These are phyloP conservation scores for Nasua narica DNA, from an alignment of 2,797 vertebrate genomes.

Conservation along the genomic window DNA sequence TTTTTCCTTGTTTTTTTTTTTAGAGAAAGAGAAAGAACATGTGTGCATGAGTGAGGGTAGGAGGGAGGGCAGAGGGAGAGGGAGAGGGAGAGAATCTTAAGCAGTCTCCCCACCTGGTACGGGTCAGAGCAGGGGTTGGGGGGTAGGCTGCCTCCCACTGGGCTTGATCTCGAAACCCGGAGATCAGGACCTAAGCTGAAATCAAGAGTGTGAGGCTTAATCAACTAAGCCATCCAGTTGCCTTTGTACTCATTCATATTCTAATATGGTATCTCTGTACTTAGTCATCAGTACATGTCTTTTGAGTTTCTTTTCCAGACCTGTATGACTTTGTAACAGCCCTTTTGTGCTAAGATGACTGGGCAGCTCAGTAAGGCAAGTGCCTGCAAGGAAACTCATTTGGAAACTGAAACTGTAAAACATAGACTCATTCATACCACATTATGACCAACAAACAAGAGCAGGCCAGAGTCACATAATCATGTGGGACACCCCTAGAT, in stretches of 20 bases:
- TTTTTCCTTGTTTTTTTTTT: background rate
- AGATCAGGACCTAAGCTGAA: background rate
- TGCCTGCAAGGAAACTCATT: background rate
- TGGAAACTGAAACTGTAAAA: slow-evolving; percentile 49
- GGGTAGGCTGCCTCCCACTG: too few species aligned
- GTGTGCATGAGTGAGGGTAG: background rate
- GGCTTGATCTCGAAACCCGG: background rate
- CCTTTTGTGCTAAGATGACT: background rate
- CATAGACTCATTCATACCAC: background rate
- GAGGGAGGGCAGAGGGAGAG: background rate
- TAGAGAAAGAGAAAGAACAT: background rate
- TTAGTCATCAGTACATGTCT: background rate
- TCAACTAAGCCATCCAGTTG: background rate
- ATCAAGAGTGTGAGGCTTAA: background rate
- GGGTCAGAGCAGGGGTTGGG: too few species aligned
- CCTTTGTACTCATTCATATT: background rate
- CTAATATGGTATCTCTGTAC: background rate
- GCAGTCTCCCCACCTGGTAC: background rate
- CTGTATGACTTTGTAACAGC: background rate
- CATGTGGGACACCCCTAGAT: background rate
- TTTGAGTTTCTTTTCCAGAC: background rate
- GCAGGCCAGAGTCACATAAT: background rate
- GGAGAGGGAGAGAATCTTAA: background rate
- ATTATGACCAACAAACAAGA: background rate
- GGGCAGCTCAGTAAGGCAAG: background rate